A percentile compares a stretch with the other conserved stretches of the same genome.
Evolutionary conservation across 2,113 vertebrate genomes (phyloP).

Genomic region (Calyptomena viridis): DNA sequence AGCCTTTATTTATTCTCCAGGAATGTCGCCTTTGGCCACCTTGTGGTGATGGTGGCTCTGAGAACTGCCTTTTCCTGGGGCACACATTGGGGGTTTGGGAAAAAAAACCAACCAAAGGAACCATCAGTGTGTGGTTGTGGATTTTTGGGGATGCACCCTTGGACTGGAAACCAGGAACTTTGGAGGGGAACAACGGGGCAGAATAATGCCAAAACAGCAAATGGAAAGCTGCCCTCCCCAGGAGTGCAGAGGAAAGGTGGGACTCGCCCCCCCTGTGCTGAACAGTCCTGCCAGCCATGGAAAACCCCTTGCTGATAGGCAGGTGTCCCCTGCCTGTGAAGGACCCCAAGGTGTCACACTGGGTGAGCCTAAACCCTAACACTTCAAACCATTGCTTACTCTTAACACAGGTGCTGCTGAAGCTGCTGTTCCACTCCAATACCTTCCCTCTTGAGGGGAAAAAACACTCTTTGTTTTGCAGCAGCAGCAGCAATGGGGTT

Average conservation of each 20-base stretch:
- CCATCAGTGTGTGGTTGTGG: not conserved
- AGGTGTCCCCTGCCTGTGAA: not conserved
- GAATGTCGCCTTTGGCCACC: not conserved
- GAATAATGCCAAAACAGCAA: not conserved
- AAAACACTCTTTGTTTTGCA: not conserved
- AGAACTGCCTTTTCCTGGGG: not conserved
- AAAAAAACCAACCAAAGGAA: not conserved
- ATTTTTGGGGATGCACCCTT: not conserved
- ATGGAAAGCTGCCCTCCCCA: not conserved
- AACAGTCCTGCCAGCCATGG: not conserved
- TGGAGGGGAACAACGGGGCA: not conserved
- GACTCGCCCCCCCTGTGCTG: not conserved
- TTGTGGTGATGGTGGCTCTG: not conserved
- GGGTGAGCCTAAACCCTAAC: not conserved
- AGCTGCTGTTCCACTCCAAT: not conserved
- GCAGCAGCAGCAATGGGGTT: not conserved
- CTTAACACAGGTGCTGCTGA: not conserved
- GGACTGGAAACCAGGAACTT: not conserved
- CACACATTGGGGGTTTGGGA: rapidly evolving
- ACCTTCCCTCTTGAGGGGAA: rapidly evolving
- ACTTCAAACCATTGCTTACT: rapidly evolving
- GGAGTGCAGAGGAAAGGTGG: too few relatives aligned
- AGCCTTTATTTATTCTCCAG: not conserved
- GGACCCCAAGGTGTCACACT: not conserved
- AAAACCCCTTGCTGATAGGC: rapidly evolving